phyloP scores from a whole-genome alignment of 2,113 vertebrate genomes.

The Ageneiosus marmoratus region DNA sequence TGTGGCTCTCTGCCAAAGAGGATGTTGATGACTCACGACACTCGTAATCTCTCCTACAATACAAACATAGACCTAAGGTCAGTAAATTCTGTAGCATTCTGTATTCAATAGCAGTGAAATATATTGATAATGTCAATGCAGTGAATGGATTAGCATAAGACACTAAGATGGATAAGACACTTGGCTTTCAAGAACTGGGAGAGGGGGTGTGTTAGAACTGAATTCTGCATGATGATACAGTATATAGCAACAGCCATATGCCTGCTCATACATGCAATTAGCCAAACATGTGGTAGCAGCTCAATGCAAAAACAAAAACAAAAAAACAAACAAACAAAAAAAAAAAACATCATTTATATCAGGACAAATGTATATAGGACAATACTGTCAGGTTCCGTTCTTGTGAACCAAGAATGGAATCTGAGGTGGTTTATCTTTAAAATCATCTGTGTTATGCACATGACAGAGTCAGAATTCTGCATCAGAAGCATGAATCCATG shows the following conservation, averaged over 20 bases:
- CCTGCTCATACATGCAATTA: background rate
- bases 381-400: background rate
- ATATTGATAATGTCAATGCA: background rate
- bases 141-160: background rate
- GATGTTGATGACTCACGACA: background rate
- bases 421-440: no score
- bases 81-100: background rate
- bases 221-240: background rate
- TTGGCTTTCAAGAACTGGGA: background rate
- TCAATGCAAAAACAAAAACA: background rate
- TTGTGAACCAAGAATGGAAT: background rate
- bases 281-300: no score
- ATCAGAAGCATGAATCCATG: background rate
- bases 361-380: no score
- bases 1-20: background rate
- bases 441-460: no score
- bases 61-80: background rate
- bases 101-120: background rate
- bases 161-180: background rate
- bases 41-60: background rate
- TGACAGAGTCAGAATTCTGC: background rate
- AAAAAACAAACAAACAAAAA: no score
- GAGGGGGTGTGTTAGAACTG: background rate
- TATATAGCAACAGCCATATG: background rate
- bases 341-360: background rate